phyloP scores from a whole-genome alignment of 2,888 invertebrate genomes.

The Lapara coniferarum region DNA sequence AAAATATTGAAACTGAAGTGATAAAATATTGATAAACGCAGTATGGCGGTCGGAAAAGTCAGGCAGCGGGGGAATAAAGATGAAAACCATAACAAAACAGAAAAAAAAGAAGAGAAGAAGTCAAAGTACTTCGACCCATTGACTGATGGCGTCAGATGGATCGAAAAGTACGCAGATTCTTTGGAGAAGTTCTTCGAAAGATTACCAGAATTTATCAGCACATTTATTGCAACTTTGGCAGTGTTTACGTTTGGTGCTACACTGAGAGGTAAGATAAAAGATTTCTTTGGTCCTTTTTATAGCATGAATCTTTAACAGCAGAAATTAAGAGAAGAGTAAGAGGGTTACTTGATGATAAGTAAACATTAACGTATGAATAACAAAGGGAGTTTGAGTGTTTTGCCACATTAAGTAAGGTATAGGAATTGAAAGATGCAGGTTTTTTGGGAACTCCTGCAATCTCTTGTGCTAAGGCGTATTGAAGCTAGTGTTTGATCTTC shows the following conservation, averaged over 20 bases:
- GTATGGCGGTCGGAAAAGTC: conserved; percentile 38
- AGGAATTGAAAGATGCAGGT: no score
- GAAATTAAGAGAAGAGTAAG: no score
- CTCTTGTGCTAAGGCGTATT: no score
- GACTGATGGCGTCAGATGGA: conserved; percentile 84
- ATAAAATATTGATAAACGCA: neutral
- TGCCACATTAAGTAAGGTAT: no score
- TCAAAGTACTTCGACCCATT: conserved; percentile 78
- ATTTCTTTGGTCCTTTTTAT: neutral
- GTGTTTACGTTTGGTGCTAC: conserved; percentile 86
- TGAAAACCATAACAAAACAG: conserved; percentile 30
- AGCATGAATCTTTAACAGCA: no score
- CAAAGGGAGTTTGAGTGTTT: no score
- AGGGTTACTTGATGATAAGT: no score
- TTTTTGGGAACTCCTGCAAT: no score
- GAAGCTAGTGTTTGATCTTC: no score
- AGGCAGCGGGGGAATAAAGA: conserved; percentile 42
- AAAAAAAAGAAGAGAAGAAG: conserved; percentile 36
- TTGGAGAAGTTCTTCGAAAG: conserved; percentile 82
- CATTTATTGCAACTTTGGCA: conserved; percentile 83
- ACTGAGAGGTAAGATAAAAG: conserved; percentile 78
- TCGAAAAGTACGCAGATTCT: conserved; percentile 81
- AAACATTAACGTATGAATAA: no score
- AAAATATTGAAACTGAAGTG: no score
- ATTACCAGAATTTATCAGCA: conserved; percentile 81